Conservation (phyloP, 64 coral and sea anemone species). For the Montipora capricornis region DNA sequence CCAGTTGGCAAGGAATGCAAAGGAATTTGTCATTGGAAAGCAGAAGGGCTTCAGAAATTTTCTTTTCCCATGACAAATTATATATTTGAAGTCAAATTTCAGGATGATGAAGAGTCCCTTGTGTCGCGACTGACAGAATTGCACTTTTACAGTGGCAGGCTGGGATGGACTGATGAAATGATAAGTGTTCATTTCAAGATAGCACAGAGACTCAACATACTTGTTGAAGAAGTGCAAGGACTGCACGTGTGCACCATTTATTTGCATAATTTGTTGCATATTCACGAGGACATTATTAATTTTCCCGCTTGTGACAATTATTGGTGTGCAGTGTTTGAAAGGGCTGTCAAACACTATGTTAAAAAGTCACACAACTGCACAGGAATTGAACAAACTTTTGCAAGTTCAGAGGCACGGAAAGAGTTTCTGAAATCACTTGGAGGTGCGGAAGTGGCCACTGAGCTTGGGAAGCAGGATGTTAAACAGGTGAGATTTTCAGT, state of each 20-base stretch:
- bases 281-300: conserved; percentile 68
- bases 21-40: conserved; percentile 49
- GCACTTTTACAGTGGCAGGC: conserved; percentile 35
- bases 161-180: conserved; percentile 36
- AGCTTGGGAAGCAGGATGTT: conserved; percentile 33
- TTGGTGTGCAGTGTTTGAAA: conserved; percentile 68
- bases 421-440: conserved; percentile 57
- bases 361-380: conserved; percentile 80
- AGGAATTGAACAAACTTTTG: conserved; percentile 78
- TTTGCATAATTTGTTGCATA: conserved; percentile 70
- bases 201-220: conserved; percentile 27
- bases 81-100: conserved; percentile 29
- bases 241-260: conserved; percentile 68
- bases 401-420: conserved; percentile 49
- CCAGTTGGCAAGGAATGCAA: conserved; percentile 43
- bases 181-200: conserved; percentile 24
- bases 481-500: conserved; percentile 11
- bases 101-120: conserved; percentile 12
- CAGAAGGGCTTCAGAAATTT: too few relatives aligned
- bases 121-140: conserved; percentile 26
- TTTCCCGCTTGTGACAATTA: conserved; percentile 72
- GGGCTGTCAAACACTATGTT: conserved; percentile 56
- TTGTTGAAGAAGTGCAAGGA: conserved; percentile 41
- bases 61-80: too few relatives aligned
- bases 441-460: not conserved